These are phyloP conservation scores for Timema podura DNA, from an alignment of 2,888 invertebrate genomes.

Conservation along the genomic window DNA sequence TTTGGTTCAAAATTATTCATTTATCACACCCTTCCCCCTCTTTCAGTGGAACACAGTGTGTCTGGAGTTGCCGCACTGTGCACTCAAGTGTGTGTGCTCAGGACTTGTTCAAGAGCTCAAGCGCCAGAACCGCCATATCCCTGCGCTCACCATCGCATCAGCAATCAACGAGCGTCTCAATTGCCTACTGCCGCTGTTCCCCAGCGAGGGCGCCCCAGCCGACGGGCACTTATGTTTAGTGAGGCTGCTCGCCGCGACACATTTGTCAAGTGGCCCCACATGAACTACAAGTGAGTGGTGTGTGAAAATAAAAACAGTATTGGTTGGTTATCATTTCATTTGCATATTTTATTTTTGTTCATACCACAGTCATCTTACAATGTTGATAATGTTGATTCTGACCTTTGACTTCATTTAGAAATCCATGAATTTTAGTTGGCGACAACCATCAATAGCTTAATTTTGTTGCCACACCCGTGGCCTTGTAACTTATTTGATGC, in stretches of 20 bases:
- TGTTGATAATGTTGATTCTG: too few relatives aligned
- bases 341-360: not conserved
- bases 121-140: constrained; percentile 74
- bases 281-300: constrained; percentile 82
- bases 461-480: too few relatives aligned
- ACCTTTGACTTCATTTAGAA: too few relatives aligned
- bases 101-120: constrained; percentile 79
- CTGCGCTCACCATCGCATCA: constrained; percentile 83
- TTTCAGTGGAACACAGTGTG: constrained; percentile 89
- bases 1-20: constrained; percentile 24
- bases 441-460: too few relatives aligned
- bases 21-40: constrained; percentile 8
- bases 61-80: constrained; percentile 71
- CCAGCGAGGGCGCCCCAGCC: constrained; percentile 47
- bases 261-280: constrained; percentile 92
- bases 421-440: too few relatives aligned
- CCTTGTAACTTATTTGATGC: too few relatives aligned
- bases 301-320: not conserved
- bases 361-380: too few relatives aligned
- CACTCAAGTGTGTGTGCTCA: constrained; percentile 73
- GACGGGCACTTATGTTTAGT: constrained; percentile 78
- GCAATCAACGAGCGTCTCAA: constrained; percentile 83
- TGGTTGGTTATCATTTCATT: not conserved
- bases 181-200: constrained; percentile 59
- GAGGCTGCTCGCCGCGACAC: constrained; percentile 88